Conservation (phyloP, 2,888 invertebrate genomes). For the Encarsia formosa region DNA sequence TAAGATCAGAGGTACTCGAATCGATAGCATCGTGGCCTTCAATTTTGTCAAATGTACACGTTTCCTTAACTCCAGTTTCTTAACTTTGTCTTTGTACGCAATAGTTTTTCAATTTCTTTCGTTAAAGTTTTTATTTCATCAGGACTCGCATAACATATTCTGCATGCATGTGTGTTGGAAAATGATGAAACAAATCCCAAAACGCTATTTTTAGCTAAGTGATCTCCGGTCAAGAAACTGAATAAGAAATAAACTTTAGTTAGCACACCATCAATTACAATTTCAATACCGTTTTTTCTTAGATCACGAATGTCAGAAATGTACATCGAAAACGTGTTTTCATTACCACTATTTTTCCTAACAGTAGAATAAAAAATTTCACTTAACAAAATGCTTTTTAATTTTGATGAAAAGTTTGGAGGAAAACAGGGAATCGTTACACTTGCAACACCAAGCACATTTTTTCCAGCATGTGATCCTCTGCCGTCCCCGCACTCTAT, state of each 20-base stretch:
- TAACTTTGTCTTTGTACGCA: neutral
- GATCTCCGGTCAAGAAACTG: neutral
- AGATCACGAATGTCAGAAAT: conserved; percentile 22
- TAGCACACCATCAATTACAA: conserved; percentile 8
- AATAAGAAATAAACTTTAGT: neutral
- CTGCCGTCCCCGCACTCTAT: neutral
- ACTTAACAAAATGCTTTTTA: neutral
- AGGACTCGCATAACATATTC: neutral
- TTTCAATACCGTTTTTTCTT: conserved; percentile 16
- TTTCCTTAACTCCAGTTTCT: neutral
- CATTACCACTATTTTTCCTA: conserved; percentile 11
- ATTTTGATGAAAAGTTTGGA: neutral
- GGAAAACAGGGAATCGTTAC: neutral
- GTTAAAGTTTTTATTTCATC: neutral
- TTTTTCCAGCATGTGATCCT: neutral
- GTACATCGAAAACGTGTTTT: conserved; percentile 11
- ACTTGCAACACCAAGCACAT: neutral
- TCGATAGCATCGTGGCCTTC: neutral
- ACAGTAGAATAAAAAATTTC: conserved; percentile 14
- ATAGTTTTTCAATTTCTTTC: neutral
- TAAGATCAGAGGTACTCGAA: neutral
- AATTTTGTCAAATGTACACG: neutral
- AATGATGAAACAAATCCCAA: neutral
- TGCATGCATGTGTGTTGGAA: neutral
- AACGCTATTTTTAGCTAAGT: neutral